Evolutionary conservation across 2,113 vertebrate genomes (phyloP).

Genomic region (Amblyopsis rosae): DNA sequence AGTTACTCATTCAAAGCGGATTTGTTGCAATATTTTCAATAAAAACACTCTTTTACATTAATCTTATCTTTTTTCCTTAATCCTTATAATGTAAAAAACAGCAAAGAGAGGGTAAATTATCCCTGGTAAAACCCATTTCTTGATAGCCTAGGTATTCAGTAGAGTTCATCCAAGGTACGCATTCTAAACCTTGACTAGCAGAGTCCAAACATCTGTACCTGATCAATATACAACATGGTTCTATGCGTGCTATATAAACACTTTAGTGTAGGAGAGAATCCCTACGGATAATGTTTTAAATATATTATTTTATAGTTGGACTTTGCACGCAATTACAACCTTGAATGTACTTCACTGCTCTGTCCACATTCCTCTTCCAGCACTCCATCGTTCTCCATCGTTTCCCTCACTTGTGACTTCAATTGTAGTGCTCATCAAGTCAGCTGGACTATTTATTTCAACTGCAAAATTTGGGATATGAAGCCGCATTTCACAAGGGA

Average conservation of each 20-base stretch:
- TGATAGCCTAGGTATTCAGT: neutral
- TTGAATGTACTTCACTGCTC: conserved; percentile 31
- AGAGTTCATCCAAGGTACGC: conserved; percentile 12
- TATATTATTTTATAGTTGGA: conserved; percentile 47
- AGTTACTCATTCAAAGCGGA: conserved; percentile 39
- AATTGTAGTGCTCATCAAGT: conserved; percentile 36
- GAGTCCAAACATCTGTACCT: neutral
- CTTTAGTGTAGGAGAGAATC: conserved; percentile 24
- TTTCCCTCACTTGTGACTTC: conserved; percentile 1
- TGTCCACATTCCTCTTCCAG: conserved; percentile 15
- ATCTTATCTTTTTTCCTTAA: conserved; percentile 11
- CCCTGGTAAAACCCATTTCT: conserved; percentile 10
- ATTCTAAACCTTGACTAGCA: neutral
- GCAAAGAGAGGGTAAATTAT: neutral
- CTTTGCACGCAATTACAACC: conserved; percentile 34
- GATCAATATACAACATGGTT: neutral
- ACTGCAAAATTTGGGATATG: conserved; percentile 17
- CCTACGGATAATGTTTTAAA: conserved; percentile 37
- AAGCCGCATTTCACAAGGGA: conserved; percentile 11
- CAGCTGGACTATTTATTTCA: conserved; percentile 15
- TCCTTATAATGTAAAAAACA: conserved; percentile 11
- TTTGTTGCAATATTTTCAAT: conserved; percentile 4
- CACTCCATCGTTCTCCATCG: conserved; percentile 18
- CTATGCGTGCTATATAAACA: conserved; percentile 16
- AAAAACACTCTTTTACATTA: conserved; percentile 4